These are phyloP conservation scores for Mystacornis crossleyi DNA, from an alignment of 2,113 vertebrate species.

Conservation along the genomic window DNA sequence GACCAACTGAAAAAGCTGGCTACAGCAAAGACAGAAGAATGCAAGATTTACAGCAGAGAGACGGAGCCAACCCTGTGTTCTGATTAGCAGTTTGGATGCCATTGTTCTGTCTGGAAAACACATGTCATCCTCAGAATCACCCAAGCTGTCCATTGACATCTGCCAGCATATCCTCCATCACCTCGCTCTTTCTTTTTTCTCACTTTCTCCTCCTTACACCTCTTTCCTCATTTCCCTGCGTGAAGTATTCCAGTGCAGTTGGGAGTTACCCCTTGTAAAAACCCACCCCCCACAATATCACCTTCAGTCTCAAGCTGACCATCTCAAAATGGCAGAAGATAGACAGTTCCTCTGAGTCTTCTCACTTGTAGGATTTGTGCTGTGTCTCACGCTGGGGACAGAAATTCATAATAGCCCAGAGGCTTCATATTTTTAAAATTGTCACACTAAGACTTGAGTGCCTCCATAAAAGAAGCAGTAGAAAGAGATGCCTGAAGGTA, in stretches of 20 bases:
- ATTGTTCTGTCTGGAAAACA: slow-evolving; percentile 70
- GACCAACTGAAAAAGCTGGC: background rate
- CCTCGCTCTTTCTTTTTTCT: background rate
- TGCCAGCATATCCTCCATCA: slow-evolving; percentile 42
- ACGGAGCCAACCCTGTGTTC: background rate
- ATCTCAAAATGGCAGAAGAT: background rate
- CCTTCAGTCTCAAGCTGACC: background rate
- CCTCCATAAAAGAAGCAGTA: slow-evolving; percentile 46
- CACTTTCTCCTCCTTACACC: background rate
- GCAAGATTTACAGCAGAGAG: background rate
- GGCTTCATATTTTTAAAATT: slow-evolving; percentile 56
- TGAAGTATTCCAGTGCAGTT: background rate
- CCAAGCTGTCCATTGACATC: slow-evolving; percentile 64
- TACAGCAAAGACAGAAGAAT: slow-evolving; percentile 11
- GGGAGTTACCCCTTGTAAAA: background rate
- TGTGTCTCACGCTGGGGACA: slow-evolving; percentile 14
- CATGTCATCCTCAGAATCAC: slow-evolving; percentile 56
- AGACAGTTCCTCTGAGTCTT: background rate
- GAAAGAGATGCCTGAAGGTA: slow-evolving; percentile 58
- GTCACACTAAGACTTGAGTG: slow-evolving; percentile 43
- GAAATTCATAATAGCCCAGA: slow-evolving; percentile 49
- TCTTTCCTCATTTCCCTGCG: background rate
- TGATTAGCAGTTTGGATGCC: slow-evolving; percentile 66
- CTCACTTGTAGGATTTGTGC: background rate
- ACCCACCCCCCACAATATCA: background rate